Percentiles rank a stretch among this genome's conserved stretches.
These are phyloP conservation scores for Psilopsiagon aurifrons DNA, from an alignment of 2,113 vertebrate species.

Conservation along the genomic window DNA sequence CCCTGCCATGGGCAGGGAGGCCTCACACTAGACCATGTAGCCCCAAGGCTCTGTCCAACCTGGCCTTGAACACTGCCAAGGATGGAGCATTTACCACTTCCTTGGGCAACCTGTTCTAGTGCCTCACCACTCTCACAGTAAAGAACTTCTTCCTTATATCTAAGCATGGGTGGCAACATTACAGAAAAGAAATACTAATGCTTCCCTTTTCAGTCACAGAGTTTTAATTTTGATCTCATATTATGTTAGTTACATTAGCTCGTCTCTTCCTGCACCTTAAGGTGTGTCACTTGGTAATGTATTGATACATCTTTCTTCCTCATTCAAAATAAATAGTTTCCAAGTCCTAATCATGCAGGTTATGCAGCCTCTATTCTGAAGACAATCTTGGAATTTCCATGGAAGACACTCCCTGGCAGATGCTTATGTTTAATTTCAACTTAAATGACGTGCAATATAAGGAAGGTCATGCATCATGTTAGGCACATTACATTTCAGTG, in stretches of 20 bases:
- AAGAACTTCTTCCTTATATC: background rate
- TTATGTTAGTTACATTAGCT: background rate
- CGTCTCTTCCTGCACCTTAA: background rate
- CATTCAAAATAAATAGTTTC: background rate
- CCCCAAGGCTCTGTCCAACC: background rate
- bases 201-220: background rate
- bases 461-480: background rate
- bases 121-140: background rate
- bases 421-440: background rate
- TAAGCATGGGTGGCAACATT: background rate
- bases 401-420: background rate
- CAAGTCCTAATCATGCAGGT: background rate
- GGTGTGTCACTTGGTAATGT: background rate
- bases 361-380: background rate
- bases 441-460: background rate
- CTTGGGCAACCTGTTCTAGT: background rate
- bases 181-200: background rate
- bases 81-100: background rate
- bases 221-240: background rate
- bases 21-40: background rate
- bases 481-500: background rate
- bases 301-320: background rate
- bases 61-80: background rate
- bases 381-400: background rate
- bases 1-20: background rate